Evolutionary conservation across 2,797 vertebrate species (phyloP).

Genomic region (Anguilla pacifica): DNA sequence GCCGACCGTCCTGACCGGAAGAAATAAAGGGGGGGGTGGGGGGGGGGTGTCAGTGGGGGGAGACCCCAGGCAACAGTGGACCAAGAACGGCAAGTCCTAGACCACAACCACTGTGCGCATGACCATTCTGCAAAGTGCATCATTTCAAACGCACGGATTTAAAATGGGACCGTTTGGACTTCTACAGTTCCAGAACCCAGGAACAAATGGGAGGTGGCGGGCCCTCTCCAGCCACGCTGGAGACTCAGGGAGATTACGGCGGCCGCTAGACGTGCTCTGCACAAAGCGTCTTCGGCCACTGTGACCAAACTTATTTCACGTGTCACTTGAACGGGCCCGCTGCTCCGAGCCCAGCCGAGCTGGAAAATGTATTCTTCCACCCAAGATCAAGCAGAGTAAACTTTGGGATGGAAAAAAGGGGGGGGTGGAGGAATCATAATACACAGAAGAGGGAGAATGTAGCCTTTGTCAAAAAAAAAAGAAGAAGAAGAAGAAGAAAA

Average conservation of each 20-base stretch:
- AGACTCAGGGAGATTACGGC: background rate
- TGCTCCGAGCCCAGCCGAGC: slow-evolving; percentile 24
- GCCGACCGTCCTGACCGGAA: slow-evolving; percentile 85
- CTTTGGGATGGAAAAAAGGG: slow-evolving; percentile 7
- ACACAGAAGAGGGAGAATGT: slow-evolving; percentile 36
- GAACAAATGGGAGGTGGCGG: background rate
- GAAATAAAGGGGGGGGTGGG: background rate
- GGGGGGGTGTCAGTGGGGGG: background rate
- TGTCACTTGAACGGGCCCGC: slow-evolving; percentile 10
- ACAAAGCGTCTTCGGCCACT: background rate
- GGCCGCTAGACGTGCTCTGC: background rate
- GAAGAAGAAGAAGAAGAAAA: background rate
- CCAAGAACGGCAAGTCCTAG: background rate
- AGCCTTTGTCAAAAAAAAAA: slow-evolving; percentile 35
- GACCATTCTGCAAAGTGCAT: background rate
- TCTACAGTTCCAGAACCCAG: background rate
- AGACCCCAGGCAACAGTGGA: background rate
- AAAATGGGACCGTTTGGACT: background rate
- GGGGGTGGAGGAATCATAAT: slow-evolving; percentile 38
- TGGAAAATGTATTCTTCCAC: slow-evolving; percentile 36
- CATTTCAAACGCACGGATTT: background rate
- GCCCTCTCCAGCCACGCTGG: background rate
- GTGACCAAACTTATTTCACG: slow-evolving; percentile 5
- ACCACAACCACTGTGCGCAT: background rate
- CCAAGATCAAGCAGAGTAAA: slow-evolving; percentile 40